Percentiles rank a stretch among this genome's conserved stretches.
phyloP scores from a whole-genome alignment of 2,888 invertebrate species.

The Sarcophaga carnaria region DNA sequence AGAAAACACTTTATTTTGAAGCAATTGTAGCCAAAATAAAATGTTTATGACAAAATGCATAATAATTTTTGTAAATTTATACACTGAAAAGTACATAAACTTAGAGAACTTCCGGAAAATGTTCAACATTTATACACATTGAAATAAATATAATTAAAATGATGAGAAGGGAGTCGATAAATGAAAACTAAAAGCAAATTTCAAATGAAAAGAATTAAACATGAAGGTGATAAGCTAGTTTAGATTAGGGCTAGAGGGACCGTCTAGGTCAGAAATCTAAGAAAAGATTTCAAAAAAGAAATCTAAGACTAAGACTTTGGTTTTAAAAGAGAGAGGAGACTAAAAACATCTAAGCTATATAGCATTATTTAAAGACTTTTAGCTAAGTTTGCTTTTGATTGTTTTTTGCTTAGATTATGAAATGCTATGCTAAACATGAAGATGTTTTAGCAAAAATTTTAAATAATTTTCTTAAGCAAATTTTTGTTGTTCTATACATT shows the following conservation, averaged over 20 bases:
- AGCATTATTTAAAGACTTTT: neutral
- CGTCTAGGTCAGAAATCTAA: conserved; percentile 50
- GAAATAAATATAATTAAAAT: conserved; percentile 39
- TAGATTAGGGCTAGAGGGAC: neutral
- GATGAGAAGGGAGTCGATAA: conserved; percentile 14
- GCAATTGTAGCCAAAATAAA: conserved; percentile 45
- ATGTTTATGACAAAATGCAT: conserved; percentile 52
- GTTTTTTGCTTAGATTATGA: conserved; percentile 15
- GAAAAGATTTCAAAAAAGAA: conserved; percentile 30
- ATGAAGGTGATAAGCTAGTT: neutral
- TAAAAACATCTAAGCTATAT: conserved; percentile 29
- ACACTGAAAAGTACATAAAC: conserved; percentile 62
- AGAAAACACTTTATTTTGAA: conserved; percentile 62
- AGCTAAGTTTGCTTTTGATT: conserved; percentile 8
- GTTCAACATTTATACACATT: conserved; percentile 78
- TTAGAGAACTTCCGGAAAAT: conserved; percentile 77
- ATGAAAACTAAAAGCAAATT: conserved; percentile 4
- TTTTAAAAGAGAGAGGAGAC: conserved; percentile 35
- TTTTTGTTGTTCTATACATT: conserved; percentile 29
- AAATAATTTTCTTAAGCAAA: neutral
- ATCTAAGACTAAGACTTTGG: neutral
- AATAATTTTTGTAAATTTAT: conserved; percentile 45
- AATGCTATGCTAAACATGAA: conserved; percentile 28
- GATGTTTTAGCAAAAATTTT: neutral
- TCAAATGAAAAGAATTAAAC: neutral